Percentiles rank a stretch among this genome's conserved stretches.
phyloP scores from a whole-genome alignment of 2,113 vertebrate genomes.

The Chaetodon auriga region DNA sequence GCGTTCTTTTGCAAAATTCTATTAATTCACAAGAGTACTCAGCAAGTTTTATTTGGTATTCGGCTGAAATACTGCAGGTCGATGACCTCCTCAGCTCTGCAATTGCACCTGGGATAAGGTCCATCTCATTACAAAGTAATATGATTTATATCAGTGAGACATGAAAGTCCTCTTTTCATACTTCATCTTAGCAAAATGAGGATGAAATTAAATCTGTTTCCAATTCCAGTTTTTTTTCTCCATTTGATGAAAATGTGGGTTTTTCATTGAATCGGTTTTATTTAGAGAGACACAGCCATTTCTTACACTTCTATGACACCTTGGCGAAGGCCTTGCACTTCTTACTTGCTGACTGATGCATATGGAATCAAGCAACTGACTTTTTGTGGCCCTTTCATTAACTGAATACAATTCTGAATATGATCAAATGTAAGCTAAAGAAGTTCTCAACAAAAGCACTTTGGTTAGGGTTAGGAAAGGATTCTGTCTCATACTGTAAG shows the following conservation, averaged over 20 bases:
- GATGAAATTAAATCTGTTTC: not conserved
- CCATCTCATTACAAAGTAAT: not conserved
- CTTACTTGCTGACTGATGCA: not conserved
- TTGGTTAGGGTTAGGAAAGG: too few species aligned
- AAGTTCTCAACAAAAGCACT: too few species aligned
- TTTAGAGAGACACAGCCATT: not conserved
- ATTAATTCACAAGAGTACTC: not conserved
- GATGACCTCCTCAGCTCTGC: not conserved
- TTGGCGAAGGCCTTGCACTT: not conserved
- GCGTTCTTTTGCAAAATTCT: slow-evolving; percentile 32
- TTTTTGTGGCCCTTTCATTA: not conserved
- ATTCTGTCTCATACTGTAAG: too few species aligned
- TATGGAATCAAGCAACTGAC: not conserved
- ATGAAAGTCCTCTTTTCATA: not conserved
- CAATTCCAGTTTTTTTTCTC: not conserved
- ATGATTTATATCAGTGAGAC: not conserved
- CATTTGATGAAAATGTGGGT: not conserved
- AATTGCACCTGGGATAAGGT: not conserved
- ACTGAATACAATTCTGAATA: not conserved
- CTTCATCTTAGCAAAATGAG: not conserved
- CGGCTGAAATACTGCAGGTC: not conserved
- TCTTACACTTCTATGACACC: not conserved
- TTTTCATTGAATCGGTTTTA: not conserved
- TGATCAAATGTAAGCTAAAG: not conserved
- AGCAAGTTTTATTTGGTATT: not conserved